Conservation (phyloP, 2,113 vertebrate genomes). For the Barbus barbus region DNA sequence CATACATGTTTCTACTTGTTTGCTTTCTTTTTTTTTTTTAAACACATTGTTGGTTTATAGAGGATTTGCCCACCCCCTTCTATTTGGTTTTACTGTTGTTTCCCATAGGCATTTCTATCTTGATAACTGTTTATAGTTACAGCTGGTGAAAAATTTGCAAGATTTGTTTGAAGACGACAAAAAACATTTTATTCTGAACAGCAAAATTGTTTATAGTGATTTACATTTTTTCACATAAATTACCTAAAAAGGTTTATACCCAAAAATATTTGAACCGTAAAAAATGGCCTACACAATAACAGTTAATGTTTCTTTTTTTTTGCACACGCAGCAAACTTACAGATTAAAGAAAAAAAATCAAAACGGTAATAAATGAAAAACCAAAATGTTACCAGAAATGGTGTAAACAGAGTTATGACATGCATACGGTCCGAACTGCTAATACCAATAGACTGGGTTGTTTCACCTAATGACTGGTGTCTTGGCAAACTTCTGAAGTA, state of each 20-base stretch:
- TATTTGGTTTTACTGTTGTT: neutral
- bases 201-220: constrained; percentile 75
- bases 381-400: neutral
- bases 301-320: constrained; percentile 14
- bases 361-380: neutral
- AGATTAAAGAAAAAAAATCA: constrained; percentile 14
- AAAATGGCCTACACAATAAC: constrained; percentile 46
- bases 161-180: too few relatives aligned
- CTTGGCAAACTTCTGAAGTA: constrained; percentile 27
- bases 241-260: constrained; percentile 69
- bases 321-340: constrained; percentile 17
- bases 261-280: constrained; percentile 44
- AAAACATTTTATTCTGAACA: constrained; percentile 58
- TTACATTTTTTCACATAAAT: constrained; percentile 79
- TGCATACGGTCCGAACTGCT: constrained; percentile 1
- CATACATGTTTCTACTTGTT: neutral
- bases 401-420: constrained; percentile 34
- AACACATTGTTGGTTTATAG: neutral
- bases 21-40: neutral
- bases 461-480: constrained; percentile 23
- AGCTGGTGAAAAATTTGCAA: neutral
- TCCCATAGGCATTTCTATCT: too few relatives aligned
- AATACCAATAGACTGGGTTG: constrained; percentile 17
- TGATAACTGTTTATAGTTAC: neutral
- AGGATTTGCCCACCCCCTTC: neutral